These are phyloP conservation scores for Zaprionus tsacasi DNA, from an alignment of 1,140 invertebrate genomes.

Conservation along the genomic window DNA sequence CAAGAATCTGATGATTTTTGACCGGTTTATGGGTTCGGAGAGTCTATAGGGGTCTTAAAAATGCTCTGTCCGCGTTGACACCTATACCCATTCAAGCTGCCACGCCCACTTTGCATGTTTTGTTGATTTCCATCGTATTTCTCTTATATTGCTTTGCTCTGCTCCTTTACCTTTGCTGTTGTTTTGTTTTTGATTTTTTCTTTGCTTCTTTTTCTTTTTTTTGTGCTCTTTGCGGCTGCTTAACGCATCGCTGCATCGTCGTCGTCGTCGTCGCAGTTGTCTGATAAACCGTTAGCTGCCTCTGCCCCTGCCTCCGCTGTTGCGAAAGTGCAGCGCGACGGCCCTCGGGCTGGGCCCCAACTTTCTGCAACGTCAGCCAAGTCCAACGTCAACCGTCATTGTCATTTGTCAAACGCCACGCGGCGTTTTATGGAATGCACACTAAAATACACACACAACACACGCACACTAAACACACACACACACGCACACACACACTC, in stretches of 20 bases:
- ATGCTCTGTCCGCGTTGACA: neutral
- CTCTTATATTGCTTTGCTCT: neutral
- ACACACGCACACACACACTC: neutral
- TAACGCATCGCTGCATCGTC: conserved; percentile 49
- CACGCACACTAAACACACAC: neutral
- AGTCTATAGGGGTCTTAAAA: too few species aligned
- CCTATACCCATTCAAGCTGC: neutral
- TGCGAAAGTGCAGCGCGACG: conserved; percentile 47
- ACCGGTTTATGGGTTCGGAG: too few species aligned
- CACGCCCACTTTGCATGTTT: conserved; percentile 10
- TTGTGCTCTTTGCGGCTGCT: conserved; percentile 38
- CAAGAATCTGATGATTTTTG: too few species aligned
- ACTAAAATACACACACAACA: conserved; percentile 27
- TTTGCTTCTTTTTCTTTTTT: conserved; percentile 1
- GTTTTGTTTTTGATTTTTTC: conserved; percentile 14
- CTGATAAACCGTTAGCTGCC: conserved; percentile 47
- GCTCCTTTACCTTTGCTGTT: conserved; percentile 4
- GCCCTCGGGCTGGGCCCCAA: conserved; percentile 49
- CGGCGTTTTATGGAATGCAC: conserved; percentile 50
- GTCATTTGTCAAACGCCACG: conserved; percentile 57
- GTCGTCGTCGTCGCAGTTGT: neutral
- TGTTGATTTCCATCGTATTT: conserved; percentile 7
- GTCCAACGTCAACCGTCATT: conserved; percentile 53
- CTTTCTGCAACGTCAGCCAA: conserved; percentile 56
- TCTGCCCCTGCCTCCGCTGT: conserved; percentile 17